A percentile compares a stretch with the other conserved stretches of the same genome.
Evolutionary conservation across 1,140 invertebrate genomes (phyloP).

Genomic region (Bombus impatiens): DNA sequence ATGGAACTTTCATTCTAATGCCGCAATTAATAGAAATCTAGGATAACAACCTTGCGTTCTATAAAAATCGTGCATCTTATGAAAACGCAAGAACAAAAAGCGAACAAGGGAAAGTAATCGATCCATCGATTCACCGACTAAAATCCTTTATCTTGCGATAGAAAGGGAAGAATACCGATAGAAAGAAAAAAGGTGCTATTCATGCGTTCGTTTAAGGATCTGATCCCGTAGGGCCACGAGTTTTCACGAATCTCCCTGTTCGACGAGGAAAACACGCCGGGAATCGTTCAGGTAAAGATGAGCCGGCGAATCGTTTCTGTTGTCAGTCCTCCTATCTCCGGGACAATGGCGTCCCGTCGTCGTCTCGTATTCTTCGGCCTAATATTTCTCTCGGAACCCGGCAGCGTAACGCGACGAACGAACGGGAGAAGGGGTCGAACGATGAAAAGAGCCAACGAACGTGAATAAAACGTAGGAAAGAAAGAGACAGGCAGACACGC

Average conservation of each 20-base stretch:
- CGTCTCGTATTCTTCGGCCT: conserved; percentile 63
- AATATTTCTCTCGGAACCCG: conserved; percentile 55
- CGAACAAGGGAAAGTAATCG: neutral
- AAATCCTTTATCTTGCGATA: neutral
- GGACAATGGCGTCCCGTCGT: conserved; percentile 71
- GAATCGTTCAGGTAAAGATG: conserved; percentile 61
- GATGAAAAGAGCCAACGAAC: neutral
- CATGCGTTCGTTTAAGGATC: conserved; percentile 23
- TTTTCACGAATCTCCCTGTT: conserved; percentile 42
- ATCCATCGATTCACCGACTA: neutral
- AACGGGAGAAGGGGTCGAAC: neutral
- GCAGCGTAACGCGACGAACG: neutral
- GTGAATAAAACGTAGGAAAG: neutral
- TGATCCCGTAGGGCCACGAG: neutral
- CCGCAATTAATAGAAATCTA: neutral
- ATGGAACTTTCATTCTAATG: neutral
- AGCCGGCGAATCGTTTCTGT: conserved; percentile 65
- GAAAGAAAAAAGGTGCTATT: conserved; percentile 1
- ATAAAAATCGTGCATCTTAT: neutral
- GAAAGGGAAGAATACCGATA: neutral
- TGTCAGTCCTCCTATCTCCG: conserved; percentile 72
- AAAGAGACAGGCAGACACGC: neutral
- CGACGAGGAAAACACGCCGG: conserved; percentile 13
- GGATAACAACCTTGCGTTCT: too few relatives aligned
- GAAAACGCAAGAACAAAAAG: neutral